Conservation (phyloP, 2,113 vertebrate genomes). For the Brienomyrus longianalis region DNA sequence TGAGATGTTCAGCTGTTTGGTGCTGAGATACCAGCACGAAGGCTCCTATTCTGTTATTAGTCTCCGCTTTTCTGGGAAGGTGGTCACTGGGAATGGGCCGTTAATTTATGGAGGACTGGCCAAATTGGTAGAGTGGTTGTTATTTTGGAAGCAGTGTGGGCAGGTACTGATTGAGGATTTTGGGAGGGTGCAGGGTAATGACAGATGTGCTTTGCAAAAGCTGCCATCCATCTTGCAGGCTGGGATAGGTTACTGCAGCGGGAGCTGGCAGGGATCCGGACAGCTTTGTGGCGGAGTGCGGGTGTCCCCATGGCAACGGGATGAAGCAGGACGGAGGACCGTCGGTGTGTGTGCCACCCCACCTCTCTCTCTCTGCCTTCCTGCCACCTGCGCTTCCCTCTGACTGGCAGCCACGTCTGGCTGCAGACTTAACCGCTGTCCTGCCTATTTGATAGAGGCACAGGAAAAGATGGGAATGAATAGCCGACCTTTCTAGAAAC, state of each 20-base stretch:
- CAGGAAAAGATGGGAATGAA: background rate
- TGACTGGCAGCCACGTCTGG: background rate
- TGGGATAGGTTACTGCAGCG: background rate
- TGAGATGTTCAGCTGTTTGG: background rate
- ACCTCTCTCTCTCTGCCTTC: background rate
- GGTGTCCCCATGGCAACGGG: background rate
- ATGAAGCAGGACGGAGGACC: background rate
- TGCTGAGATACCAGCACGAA: background rate
- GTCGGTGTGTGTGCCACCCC: background rate
- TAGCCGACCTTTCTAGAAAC: background rate
- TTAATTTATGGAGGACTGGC: background rate
- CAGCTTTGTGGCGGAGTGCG: background rate
- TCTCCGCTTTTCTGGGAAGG: background rate
- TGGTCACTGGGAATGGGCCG: background rate
- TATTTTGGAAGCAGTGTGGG: background rate
- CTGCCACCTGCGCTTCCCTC: constrained; percentile 11
- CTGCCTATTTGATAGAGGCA: background rate
- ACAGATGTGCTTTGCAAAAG: background rate
- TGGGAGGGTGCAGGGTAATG: background rate
- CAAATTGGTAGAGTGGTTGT: background rate
- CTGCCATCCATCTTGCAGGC: background rate
- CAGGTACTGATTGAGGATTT: background rate
- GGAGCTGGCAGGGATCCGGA: background rate
- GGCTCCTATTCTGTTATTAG: background rate
- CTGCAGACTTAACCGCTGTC: background rate